Evolutionary conservation across 2,888 invertebrate genomes (phyloP).

Genomic region (Steromphala cineraria): DNA sequence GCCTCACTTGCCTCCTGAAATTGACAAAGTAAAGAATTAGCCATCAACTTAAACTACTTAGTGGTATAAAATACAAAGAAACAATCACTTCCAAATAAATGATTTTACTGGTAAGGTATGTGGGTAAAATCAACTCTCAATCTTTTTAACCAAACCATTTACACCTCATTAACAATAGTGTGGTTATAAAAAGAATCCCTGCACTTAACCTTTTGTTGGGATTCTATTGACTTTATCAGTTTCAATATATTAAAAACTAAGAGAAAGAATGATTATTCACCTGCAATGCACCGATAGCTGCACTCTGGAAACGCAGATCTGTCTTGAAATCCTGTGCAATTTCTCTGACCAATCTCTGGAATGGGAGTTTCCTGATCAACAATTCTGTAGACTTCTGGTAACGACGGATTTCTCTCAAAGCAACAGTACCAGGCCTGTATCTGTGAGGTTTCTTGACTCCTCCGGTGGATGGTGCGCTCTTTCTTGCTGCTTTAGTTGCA

Average conservation of each 20-base stretch:
- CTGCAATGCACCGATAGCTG: constrained; percentile 75
- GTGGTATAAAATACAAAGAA: too few relatives aligned
- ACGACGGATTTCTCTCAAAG: constrained; percentile 75
- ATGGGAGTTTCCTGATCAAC: constrained; percentile 74
- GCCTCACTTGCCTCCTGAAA: constrained; percentile 72
- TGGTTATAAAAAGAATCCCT: too few relatives aligned
- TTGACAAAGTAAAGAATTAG: not conserved
- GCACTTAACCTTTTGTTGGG: too few relatives aligned
- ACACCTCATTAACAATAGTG: too few relatives aligned
- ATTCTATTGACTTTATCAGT: too few relatives aligned
- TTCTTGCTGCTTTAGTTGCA: constrained; percentile 75
- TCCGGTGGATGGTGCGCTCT: constrained; percentile 75
- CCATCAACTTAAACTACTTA: not conserved
- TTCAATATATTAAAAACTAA: too few relatives aligned
- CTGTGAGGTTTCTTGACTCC: constrained; percentile 76
- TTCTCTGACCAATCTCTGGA: constrained; percentile 75
- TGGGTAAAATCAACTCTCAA: too few relatives aligned
- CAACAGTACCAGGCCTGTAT: constrained; percentile 76
- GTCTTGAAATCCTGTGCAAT: constrained; percentile 76
- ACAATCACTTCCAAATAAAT: too few relatives aligned
- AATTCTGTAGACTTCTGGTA: constrained; percentile 76
- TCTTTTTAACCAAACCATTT: too few relatives aligned
- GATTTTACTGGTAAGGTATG: too few relatives aligned
- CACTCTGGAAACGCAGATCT: constrained; percentile 75
- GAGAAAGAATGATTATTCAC: constrained; percentile 40